Evolutionary conservation across 1,140 invertebrate species (phyloP).

Genomic region (Drosophila cardini): DNA sequence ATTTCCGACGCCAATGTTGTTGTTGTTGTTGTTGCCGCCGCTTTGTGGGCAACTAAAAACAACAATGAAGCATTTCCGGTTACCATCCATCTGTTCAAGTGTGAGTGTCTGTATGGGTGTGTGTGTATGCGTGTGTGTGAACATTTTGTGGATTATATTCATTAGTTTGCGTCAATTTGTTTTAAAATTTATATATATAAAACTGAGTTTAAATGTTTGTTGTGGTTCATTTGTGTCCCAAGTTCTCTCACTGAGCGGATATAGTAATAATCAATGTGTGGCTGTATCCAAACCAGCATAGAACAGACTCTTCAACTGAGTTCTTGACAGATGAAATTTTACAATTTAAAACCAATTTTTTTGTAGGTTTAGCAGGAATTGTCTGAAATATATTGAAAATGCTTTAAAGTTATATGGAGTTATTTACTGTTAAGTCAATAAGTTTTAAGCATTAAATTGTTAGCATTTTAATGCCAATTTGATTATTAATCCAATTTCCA

Average conservation of each 20-base stretch:
- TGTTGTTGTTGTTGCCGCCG: constrained; percentile 33
- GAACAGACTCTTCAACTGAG: not conserved
- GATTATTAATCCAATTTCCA: not conserved
- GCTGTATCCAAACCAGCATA: constrained; percentile 20
- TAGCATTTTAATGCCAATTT: not conserved
- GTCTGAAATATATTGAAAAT: no score
- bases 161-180: constrained; percentile 81
- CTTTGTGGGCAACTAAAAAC: constrained; percentile 36
- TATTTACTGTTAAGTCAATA: no score
- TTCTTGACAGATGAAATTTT: not conserved
- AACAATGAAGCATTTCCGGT: constrained; percentile 79
- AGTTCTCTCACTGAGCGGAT: constrained; percentile 48
- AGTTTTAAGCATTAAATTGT: no score
- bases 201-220: not conserved
- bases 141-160: constrained; percentile 64
- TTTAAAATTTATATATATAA: constrained; percentile 62
- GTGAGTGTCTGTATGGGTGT: constrained; percentile 3
- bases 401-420: no score
- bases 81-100: constrained; percentile 11
- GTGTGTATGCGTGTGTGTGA: constrained; percentile 20
- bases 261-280: constrained; percentile 52
- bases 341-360: not conserved
- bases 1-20: constrained; percentile 70
- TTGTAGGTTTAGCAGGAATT: not conserved
- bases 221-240: not conserved